These are phyloP conservation scores for Tupiocoris notatus DNA, from an alignment of 2,888 invertebrate species.

Conservation along the genomic window DNA sequence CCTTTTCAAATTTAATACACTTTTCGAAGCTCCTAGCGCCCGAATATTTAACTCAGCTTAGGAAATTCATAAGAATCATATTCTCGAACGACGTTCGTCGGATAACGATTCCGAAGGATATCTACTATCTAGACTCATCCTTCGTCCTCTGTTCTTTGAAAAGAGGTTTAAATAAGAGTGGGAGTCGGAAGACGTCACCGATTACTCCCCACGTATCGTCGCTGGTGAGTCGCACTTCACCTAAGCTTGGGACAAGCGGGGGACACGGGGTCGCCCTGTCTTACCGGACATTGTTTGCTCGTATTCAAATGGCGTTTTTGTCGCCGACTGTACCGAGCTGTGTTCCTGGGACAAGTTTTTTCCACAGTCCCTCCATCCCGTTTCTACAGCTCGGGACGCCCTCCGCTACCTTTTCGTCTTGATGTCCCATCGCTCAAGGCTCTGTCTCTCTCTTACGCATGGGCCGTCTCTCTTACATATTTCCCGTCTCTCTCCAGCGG, in stretches of 20 bases:
- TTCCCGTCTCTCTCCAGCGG: neutral
- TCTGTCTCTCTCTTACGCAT: neutral
- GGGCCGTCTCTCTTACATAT: no score
- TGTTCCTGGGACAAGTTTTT: constrained; percentile 39
- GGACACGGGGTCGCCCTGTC: constrained; percentile 7
- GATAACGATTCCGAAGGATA: no score
- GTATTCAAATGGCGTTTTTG: constrained; percentile 41
- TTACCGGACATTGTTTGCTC: constrained; percentile 34
- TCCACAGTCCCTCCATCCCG: constrained; percentile 1
- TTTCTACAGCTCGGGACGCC: constrained; percentile 3
- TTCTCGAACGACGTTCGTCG: no score
- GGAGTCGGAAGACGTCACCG: constrained; percentile 38
- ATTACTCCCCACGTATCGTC: constrained; percentile 34
- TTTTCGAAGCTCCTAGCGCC: no score
- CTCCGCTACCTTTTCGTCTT: constrained; percentile 23
- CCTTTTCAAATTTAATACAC: neutral
- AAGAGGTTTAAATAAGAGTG: no score
- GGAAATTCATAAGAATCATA: no score
- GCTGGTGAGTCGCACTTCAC: neutral
- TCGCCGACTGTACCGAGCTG: constrained; percentile 34
- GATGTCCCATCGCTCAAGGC: constrained; percentile 13
- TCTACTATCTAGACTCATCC: no score
- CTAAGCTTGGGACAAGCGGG: neutral
- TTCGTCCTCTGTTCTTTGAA: no score
- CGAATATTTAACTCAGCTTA: no score